phyloP scores from a whole-genome alignment of 2,888 invertebrate genomes.

The Hydropsyche betteni region DNA sequence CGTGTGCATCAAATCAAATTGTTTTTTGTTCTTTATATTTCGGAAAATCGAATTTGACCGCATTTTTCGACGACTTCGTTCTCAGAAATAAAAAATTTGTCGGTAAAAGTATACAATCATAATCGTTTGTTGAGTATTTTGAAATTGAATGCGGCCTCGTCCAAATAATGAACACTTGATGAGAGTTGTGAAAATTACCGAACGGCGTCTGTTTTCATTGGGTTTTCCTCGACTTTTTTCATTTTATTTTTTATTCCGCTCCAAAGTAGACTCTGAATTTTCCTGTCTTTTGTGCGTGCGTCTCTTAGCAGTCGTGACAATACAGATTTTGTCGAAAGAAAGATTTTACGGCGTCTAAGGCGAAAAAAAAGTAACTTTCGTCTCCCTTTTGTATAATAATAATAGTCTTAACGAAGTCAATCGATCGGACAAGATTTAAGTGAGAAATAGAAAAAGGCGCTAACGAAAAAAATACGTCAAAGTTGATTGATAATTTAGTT shows the following conservation, averaged over 20 bases:
- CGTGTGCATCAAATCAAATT: too few species aligned
- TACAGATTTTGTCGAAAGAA: slow-evolving; percentile 12
- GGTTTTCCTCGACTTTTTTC: background rate
- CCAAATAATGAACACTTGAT: slow-evolving; percentile 16
- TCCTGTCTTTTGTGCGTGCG: slow-evolving; percentile 7
- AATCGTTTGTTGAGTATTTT: slow-evolving; percentile 9
- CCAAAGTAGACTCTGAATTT: slow-evolving; percentile 2
- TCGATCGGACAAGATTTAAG: slow-evolving; percentile 22
- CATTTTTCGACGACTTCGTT: background rate
- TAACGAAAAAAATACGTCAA: slow-evolving; percentile 12
- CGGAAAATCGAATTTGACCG: background rate
- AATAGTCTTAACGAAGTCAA: slow-evolving; percentile 27
- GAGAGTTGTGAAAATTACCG: slow-evolving; percentile 23
- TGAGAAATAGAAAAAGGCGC: slow-evolving; percentile 9
- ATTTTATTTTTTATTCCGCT: background rate
- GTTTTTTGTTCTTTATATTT: background rate
- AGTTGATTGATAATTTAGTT: slow-evolving; percentile 19
- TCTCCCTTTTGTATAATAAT: slow-evolving; percentile 1
- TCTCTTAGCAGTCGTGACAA: slow-evolving; percentile 15
- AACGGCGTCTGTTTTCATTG: background rate
- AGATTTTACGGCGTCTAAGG: background rate
- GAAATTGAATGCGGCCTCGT: slow-evolving; percentile 5
- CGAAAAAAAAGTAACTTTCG: background rate
- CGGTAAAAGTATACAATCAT: background rate
- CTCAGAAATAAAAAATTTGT: background rate